Conservation (phyloP, 2,113 vertebrate genomes). For the Calcarius ornatus region DNA sequence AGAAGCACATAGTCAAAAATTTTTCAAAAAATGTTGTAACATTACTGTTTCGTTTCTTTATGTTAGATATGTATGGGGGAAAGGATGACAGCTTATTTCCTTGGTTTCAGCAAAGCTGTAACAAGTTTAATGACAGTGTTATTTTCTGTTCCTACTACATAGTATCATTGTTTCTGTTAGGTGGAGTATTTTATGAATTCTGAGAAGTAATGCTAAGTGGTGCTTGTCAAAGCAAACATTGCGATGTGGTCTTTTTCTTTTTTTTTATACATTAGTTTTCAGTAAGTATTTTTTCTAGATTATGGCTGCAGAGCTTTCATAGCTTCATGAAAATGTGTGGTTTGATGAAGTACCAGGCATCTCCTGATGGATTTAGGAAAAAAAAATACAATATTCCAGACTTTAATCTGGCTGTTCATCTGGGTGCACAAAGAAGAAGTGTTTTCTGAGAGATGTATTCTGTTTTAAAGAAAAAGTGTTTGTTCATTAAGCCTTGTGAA, state of each 20-base stretch:
- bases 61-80: background rate
- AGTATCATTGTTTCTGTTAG: background rate
- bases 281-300: background rate
- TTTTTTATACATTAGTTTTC: background rate
- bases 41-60: background rate
- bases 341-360: background rate
- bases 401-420: background rate
- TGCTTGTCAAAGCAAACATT: background rate
- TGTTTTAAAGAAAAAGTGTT: background rate
- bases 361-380: background rate
- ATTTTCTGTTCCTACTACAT: background rate
- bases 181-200: background rate
- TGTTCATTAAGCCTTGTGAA: background rate
- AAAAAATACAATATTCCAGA: background rate
- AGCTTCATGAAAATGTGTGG: rapidly evolving
- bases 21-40: background rate
- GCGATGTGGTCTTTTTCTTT: background rate
- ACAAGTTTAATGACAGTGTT: background rate
- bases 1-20: background rate
- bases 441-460: background rate
- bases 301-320: background rate
- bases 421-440: background rate
- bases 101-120: background rate
- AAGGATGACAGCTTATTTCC: background rate
- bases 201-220: background rate